Conservation (phyloP, 1,140 invertebrate genomes). For the Xylocopa sonorina region DNA sequence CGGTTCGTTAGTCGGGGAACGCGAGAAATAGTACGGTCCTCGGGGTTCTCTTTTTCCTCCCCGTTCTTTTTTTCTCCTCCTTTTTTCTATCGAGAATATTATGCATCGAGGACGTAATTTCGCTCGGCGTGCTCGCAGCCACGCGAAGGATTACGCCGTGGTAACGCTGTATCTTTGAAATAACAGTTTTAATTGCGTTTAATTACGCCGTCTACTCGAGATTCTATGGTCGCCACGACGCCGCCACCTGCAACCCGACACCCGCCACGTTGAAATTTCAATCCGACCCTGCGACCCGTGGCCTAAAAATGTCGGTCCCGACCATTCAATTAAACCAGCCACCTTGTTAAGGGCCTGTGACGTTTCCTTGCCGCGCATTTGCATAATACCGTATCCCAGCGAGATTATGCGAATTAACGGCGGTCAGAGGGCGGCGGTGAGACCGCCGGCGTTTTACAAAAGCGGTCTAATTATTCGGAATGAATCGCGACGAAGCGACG, state of each 20-base stretch:
- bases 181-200: constrained; percentile 32
- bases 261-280: background rate
- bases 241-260: background rate
- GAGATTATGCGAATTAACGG: constrained; percentile 17
- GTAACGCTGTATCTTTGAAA: background rate
- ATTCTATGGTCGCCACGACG: no score
- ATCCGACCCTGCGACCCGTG: background rate
- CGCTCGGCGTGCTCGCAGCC: background rate
- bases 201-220: constrained; percentile 1
- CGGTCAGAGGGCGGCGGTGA: background rate
- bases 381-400: background rate
- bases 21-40: background rate
- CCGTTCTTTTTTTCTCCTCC: no score
- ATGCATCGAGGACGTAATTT: background rate
- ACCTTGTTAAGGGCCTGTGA: constrained; percentile 13
- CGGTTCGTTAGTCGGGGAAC: background rate
- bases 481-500: constrained; percentile 12
- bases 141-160: background rate
- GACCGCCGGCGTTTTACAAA: background rate
- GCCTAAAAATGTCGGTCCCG: constrained; percentile 14
- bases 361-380: constrained; percentile 5
- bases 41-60: no score
- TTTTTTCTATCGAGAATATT: background rate
- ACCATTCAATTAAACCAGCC: constrained; percentile 31
- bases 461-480: constrained; percentile 25